Evolutionary conservation across 2,113 vertebrate species (phyloP), one percentile per base, ranked within the genome.

Genomic region (Chaetura pelagica): DNA sequence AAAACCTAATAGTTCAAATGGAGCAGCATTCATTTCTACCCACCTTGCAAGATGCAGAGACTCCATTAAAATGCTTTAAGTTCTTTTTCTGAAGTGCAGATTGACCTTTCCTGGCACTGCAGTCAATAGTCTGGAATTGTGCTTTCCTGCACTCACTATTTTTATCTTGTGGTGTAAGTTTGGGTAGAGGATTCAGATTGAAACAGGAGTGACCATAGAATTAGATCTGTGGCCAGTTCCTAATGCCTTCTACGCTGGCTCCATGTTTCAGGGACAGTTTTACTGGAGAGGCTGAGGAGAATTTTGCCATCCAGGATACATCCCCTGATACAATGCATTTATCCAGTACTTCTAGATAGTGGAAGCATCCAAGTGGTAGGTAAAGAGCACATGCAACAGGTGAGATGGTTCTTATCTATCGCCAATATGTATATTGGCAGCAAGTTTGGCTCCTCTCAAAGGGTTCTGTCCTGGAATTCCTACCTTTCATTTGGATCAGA

Each of bases 301-400:
- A 20, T 7, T 64, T 73, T 73, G 34, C 34, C 16, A 27, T 68
- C 13, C 12, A 18, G 49, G 30, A 64, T 48, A 4, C 15, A 51
- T 26, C 8, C 55, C 38, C 23, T 55, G 44, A 49, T 58, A 7
- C 8, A 20, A 2, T n/a, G 26, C 11, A 2, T 29, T 87, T 81
- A 7, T 84, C 44, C 34, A 46, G 4, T 13, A 26, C 55, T 68
- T 57, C 30, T 44, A 7, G 54, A 17, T 68, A 21, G 42, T 58
- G 34, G 15, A 54, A 84, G 44, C 69, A 51, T 29, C 34, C 44
- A 34, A 11, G 16, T 19, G 59, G 40, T 6, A 61, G n/a, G 42
- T 27, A 23, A 0, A 7, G 67, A 10, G 30, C 42, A 5, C 2
- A 0, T 1, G 1, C n/a, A 54, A 29, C 29, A 34, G 27, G 12